Conservation (phyloP, 2,113 vertebrate genomes). For the Pelodiscus sinensis region DNA sequence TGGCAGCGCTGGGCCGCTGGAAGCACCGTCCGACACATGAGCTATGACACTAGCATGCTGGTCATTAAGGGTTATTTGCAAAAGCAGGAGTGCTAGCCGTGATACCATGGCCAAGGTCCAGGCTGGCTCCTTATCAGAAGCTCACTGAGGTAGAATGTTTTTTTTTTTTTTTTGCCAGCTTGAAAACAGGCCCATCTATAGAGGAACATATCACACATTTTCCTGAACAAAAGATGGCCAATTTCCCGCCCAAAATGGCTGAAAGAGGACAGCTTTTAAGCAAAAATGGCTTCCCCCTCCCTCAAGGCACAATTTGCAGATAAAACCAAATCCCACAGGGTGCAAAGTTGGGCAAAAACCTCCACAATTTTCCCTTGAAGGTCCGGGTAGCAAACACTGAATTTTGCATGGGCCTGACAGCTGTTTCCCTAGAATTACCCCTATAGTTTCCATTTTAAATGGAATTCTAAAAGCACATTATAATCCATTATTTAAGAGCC, state of each 20-base stretch:
- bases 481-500: background rate
- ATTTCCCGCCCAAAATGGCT: background rate
- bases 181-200: accelerated
- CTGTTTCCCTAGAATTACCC: background rate
- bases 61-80: background rate
- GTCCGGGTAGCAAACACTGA: background rate
- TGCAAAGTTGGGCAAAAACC: background rate
- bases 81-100: background rate
- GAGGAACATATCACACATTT: accelerated
- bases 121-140: background rate
- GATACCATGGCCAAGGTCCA: background rate
- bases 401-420: accelerated
- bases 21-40: background rate
- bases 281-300: background rate
- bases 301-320: no score
- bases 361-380: background rate
- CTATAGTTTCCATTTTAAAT: background rate
- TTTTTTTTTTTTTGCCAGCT: background rate
- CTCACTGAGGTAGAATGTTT: background rate
- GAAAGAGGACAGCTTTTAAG: accelerated
- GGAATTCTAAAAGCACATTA: background rate
- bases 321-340: background rate
- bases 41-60: background rate
- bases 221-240: background rate
- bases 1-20: background rate